Percentiles rank a stretch among this genome's conserved stretches.
Conservation (phyloP, 1,140 invertebrate species). For the Leptonema lineaticorne region DNA sequence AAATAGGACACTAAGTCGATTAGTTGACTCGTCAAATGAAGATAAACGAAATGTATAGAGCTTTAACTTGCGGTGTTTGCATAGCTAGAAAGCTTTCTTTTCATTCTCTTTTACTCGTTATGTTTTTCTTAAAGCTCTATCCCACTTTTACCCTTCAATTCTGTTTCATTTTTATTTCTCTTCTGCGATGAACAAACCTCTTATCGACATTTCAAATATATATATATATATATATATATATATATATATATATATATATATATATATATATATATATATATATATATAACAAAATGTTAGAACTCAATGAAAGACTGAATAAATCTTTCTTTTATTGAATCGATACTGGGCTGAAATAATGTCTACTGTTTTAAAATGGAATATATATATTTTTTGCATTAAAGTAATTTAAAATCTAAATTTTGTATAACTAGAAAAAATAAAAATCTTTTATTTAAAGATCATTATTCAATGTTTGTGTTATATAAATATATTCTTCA, state of each 20-base stretch:
- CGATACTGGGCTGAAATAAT: not conserved
- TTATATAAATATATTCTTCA: too few species aligned
- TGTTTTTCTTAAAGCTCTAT: not conserved
- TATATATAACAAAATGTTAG: not conserved
- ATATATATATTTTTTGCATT: too few species aligned
- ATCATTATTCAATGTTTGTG: too few species aligned
- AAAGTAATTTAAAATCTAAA: too few species aligned
- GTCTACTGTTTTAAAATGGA: not conserved
- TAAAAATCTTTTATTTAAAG: too few species aligned
- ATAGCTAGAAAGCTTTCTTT: not conserved
- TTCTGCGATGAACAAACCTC: not conserved
- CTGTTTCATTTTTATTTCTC: not conserved
- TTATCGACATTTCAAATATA: not conserved
- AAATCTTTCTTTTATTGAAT: not conserved
- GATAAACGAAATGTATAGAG: not conserved
- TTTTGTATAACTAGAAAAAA: too few species aligned
- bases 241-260: not conserved
- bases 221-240: not conserved
- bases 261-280: not conserved
- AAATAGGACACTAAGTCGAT: too few species aligned
- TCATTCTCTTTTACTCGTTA: not conserved
- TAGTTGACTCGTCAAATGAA: too few species aligned
- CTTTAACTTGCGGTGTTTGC: not conserved
- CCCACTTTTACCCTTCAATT: not conserved
- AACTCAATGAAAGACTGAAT: not conserved